phyloP scores from a whole-genome alignment of 2,113 vertebrate species.

The Australoheros scitulus region DNA sequence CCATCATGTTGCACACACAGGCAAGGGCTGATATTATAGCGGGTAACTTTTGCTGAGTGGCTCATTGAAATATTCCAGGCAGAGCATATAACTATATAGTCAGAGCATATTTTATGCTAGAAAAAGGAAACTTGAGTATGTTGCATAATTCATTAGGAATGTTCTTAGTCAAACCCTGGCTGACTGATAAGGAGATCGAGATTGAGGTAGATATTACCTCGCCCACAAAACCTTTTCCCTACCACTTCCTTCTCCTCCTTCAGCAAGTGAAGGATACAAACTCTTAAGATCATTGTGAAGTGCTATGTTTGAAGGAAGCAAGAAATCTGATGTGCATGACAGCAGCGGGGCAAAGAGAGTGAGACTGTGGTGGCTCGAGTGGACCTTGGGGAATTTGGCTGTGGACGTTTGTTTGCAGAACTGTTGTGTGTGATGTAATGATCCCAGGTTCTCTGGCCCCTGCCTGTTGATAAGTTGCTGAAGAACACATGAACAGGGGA shows the following conservation, averaged over 20 bases:
- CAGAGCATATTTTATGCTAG: slow-evolving; percentile 38
- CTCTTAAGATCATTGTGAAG: slow-evolving; percentile 44
- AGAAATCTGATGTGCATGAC: slow-evolving; percentile 35
- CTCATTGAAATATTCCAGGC: slow-evolving; percentile 47
- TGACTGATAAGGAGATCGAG: slow-evolving; percentile 59
- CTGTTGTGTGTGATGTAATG: slow-evolving; percentile 71
- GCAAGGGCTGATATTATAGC: slow-evolving; percentile 21
- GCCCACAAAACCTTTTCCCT: slow-evolving; percentile 19
- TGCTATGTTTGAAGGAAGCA: slow-evolving; percentile 16
- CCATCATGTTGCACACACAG: slow-evolving; percentile 37
- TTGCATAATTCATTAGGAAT: slow-evolving; percentile 70
- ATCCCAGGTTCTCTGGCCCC: slow-evolving; percentile 74
- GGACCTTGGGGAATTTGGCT: slow-evolving; percentile 52
- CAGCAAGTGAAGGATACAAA: slow-evolving; percentile 38
- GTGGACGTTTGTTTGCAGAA: slow-evolving; percentile 47
- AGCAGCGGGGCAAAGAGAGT: background rate
- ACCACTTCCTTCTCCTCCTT: slow-evolving; percentile 26
- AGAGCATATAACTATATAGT: slow-evolving; percentile 12
- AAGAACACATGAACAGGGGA: slow-evolving; percentile 71
- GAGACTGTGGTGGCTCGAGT: slow-evolving; percentile 22
- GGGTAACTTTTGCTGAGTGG: slow-evolving; percentile 11
- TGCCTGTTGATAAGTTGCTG: slow-evolving; percentile 83
- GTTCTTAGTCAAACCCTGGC: slow-evolving; percentile 50
- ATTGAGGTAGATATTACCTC: slow-evolving; percentile 55
- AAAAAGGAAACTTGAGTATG: slow-evolving; percentile 55